phyloP scores from a whole-genome alignment of 2,113 vertebrate species.

The Leucopsar rothschildi region DNA sequence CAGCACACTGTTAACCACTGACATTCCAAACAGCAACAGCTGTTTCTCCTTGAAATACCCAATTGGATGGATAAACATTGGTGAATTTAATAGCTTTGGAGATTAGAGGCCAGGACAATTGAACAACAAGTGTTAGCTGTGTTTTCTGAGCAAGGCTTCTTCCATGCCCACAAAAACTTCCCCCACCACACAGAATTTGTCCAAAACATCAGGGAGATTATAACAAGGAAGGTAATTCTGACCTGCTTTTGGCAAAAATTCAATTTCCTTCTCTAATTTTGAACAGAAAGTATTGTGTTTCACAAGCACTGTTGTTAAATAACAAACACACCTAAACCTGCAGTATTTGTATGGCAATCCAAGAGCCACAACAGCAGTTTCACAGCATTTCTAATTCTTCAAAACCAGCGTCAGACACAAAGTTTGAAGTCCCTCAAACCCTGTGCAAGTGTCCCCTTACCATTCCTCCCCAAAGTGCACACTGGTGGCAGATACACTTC shows the following conservation, averaged over 20 bases:
- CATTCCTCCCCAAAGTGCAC: slow-evolving; percentile 98
- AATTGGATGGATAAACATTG: not conserved
- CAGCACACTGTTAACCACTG: not conserved
- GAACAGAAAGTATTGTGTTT: rapidly evolving
- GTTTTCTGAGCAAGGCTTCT: not conserved
- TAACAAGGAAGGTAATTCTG: not conserved
- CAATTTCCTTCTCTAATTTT: not conserved
- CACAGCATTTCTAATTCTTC: not conserved
- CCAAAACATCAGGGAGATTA: not conserved
- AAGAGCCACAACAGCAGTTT: not conserved
- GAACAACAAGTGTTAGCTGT: not conserved
- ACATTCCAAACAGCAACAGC: not conserved
- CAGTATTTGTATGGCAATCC: not conserved
- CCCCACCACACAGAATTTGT: not conserved
- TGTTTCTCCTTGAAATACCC: not conserved
- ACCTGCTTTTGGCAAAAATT: not conserved
- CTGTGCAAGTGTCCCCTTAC: slow-evolving; percentile 60
- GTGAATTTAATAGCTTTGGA: not conserved
- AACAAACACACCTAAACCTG: not conserved
- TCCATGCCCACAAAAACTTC: not conserved
- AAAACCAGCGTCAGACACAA: not conserved
- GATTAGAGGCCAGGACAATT: not conserved
- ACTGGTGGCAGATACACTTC: slow-evolving; percentile 99
- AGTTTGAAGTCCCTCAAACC: not conserved
- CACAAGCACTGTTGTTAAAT: not conserved